phyloP scores from a whole-genome alignment of 2,888 invertebrate species.

The Lycocerus yunnanus region DNA sequence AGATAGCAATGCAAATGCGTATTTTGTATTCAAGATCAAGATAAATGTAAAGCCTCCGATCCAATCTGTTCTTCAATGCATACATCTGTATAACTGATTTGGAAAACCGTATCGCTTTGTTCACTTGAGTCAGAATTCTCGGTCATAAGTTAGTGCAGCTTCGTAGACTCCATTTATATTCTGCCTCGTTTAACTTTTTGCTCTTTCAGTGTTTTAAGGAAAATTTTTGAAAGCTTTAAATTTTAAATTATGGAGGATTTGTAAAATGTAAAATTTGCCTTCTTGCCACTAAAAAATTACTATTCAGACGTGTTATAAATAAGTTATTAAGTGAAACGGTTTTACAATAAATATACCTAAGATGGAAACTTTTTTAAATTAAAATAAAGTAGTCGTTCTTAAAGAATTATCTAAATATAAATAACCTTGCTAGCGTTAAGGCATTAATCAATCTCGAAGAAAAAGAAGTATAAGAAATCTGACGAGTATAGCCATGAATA shows the following conservation, averaged over 20 bases:
- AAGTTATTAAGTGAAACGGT: neutral
- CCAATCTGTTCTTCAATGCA: constrained; percentile 39
- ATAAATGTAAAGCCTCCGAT: constrained; percentile 39
- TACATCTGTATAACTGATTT: constrained; percentile 40
- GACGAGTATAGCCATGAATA: constrained; percentile 38
- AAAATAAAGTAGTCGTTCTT: neutral
- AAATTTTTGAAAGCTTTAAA: constrained; percentile 27
- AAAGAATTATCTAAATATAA: constrained; percentile 5
- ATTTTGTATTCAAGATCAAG: constrained; percentile 32
- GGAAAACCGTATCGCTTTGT: constrained; percentile 36
- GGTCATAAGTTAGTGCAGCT: constrained; percentile 34
- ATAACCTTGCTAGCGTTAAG: neutral
- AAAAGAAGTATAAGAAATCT: constrained; percentile 35
- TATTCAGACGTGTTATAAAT: neutral
- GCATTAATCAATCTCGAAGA: constrained; percentile 28
- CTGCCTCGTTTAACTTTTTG: constrained; percentile 36
- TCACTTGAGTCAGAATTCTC: constrained; percentile 34
- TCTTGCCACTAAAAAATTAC: neutral
- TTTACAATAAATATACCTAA: neutral
- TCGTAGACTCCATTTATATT: constrained; percentile 35
- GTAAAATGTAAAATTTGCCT: neutral
- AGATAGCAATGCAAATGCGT: constrained; percentile 24
- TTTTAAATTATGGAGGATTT: constrained; percentile 19
- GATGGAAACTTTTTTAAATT: neutral
- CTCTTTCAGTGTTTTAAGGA: constrained; percentile 26